These are phyloP conservation scores for Scaptomyza flava DNA, from an alignment of 2,888 invertebrate species.

Conservation along the genomic window DNA sequence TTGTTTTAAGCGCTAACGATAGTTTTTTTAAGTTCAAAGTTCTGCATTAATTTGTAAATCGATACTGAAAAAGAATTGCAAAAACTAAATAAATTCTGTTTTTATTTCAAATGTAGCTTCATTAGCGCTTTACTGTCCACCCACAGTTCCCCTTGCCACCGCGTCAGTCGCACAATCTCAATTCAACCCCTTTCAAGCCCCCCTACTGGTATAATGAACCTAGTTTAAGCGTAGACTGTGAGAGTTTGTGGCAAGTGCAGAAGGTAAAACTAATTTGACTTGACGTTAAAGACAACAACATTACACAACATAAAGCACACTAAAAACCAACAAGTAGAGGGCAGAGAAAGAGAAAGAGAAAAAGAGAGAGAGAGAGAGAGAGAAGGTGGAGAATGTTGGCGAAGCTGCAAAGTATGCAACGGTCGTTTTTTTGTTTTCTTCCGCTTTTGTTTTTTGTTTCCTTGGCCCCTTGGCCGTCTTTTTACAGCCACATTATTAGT, in stretches of 20 bases:
- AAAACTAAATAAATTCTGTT: neutral
- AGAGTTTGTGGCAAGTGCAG: conserved; percentile 11
- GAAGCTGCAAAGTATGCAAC: conserved; percentile 49
- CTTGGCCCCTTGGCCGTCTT: conserved; percentile 51
- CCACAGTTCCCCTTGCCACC: neutral
- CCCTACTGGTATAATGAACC: conserved; percentile 17
- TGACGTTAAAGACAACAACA: conserved; percentile 39
- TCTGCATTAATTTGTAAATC: neutral
- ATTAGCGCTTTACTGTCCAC: neutral
- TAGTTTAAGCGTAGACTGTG: conserved; percentile 14
- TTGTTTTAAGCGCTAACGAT: neutral
- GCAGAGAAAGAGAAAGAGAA: neutral
- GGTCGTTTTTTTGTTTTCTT: conserved; percentile 11
- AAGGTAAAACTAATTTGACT: conserved; percentile 61
- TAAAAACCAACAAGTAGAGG: neutral
- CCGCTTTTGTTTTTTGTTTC: conserved; percentile 32
- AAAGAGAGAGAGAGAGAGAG: neutral
- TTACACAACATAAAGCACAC: conserved; percentile 9
- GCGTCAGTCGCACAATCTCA: neutral
- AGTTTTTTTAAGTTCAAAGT: neutral
- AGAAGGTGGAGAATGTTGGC: conserved; percentile 6
- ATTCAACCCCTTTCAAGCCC: neutral
- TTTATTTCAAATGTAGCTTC: neutral
- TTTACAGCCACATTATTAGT: conserved; percentile 68
- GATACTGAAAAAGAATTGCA: neutral